phyloP scores from a whole-genome alignment of 2,888 invertebrate species.

The Cataglyphis altisquamis region DNA sequence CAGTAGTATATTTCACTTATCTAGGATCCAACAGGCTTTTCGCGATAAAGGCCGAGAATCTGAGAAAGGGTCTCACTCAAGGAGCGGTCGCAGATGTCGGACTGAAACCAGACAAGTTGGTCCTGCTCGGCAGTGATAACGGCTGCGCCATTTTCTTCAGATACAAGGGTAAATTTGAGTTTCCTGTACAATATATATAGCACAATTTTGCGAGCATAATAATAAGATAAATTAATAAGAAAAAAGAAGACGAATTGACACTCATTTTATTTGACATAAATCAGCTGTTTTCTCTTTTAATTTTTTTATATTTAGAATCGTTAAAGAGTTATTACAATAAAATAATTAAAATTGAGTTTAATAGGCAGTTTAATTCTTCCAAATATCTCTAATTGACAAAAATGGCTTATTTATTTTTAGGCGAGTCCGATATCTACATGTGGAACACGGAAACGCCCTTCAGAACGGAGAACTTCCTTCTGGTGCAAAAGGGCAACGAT shows the following conservation, averaged over 20 bases:
- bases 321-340: not conserved
- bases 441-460: slow-evolving; percentile 89
- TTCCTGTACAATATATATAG: no score
- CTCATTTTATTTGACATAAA: not conserved
- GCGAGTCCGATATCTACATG: slow-evolving; percentile 89
- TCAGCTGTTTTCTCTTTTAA: not conserved
- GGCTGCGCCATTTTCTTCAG: slow-evolving; percentile 89
- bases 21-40: slow-evolving; percentile 88
- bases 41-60: slow-evolving; percentile 87
- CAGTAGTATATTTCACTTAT: slow-evolving; percentile 88
- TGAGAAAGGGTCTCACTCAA: slow-evolving; percentile 87
- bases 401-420: slow-evolving; percentile 73
- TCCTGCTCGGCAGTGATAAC: slow-evolving; percentile 89
- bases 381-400: not conserved
- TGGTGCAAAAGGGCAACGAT: slow-evolving; percentile 88
- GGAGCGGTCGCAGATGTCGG: slow-evolving; percentile 89
- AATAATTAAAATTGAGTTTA: not conserved
- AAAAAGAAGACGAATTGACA: not conserved
- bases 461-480: slow-evolving; percentile 87
- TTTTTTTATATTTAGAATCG: not conserved
- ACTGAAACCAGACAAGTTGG: slow-evolving; percentile 87
- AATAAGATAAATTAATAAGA: not conserved
- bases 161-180: slow-evolving; percentile 75
- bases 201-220: not conserved
- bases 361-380: not conserved